Evolutionary conservation across 23 tunicate species (phyloP), one percentile per base, ranked within the genome.

Genomic region (Clavelina lepadiformis): DNA sequence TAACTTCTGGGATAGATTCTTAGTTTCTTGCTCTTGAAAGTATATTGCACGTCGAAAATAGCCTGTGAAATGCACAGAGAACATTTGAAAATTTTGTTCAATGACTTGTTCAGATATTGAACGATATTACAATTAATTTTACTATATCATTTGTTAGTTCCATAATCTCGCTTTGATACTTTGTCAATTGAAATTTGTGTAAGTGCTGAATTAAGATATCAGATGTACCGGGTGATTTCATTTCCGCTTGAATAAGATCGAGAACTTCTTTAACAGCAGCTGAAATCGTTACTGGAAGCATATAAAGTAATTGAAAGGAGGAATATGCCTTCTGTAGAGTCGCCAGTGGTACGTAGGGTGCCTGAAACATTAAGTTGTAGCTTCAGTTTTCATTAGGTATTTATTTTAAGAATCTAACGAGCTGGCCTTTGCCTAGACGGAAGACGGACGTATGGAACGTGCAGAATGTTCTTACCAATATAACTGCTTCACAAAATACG

Each of bases 181-280:
- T n/a, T n/a, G n/a, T n/a, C n/a, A n/a, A n/a, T n/a, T n/a, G n/a
- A n/a, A n/a, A n/a, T n/a, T n/a, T n/a, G n/a, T n/a, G n/a, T n/a
- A n/a, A n/a, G n/a, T n/a, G n/a, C n/a, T n/a, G n/a, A n/a, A n/a
- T n/a, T n/a, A n/a, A n/a, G n/a, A n/a, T n/a, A n/a, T n/a, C n/a
- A n/a, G n/a, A n/a, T n/a, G n/a, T 46, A 88, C 96, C 96, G 61
- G 96, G 96, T 18, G 82, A 79, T 55, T 88, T 88, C 96, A 88
- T 88, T 74, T 88, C 96, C 4, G 65, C 52, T 61, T 88, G 87
- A 41, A 88, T 88, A 51, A 88, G 35, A 51, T 88, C 96, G 21
- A 88, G 53, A 1, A 71, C 83, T 63, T 88, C 96, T 61, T 73
- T 88, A 11, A 74, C 96, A 0, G 96, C 77, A 20, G 79, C 58